Conservation (phyloP, 92 coral and sea anemone species). For the Phenganax stokvisi region DNA sequence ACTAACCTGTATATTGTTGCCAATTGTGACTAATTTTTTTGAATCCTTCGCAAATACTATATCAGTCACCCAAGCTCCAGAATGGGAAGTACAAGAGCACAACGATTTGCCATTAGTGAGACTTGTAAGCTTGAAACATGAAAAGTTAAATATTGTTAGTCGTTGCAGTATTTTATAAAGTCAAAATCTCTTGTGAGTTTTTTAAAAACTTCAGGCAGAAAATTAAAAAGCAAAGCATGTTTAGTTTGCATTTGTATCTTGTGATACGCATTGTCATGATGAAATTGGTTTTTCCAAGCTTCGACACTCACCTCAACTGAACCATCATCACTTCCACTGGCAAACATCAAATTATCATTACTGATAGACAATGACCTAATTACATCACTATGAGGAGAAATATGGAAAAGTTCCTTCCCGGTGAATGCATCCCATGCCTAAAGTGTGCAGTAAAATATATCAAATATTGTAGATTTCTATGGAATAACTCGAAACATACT, state of each 20-base stretch:
- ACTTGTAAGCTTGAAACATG: slow-evolving; percentile 59
- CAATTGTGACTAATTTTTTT: slow-evolving; percentile 67
- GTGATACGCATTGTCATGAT: neutral
- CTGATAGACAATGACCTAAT: slow-evolving; percentile 86
- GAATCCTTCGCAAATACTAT: slow-evolving; percentile 70
- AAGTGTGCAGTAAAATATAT: neutral
- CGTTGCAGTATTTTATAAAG: neutral
- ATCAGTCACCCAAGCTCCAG: slow-evolving; percentile 70
- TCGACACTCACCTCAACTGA: slow-evolving; percentile 58
- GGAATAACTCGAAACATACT: neutral
- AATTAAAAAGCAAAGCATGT: neutral
- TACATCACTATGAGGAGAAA: slow-evolving; percentile 80
- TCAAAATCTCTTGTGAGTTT: neutral
- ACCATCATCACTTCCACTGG: slow-evolving; percentile 97
- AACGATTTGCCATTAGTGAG: slow-evolving; percentile 51
- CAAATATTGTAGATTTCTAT: neutral
- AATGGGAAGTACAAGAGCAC: slow-evolving; percentile 58
- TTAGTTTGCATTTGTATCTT: neutral
- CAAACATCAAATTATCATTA: slow-evolving; percentile 55
- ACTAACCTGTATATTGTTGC: slow-evolving; percentile 79
- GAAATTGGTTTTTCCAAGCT: neutral
- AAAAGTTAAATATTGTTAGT: neutral
- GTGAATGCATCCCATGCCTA: slow-evolving; percentile 82
- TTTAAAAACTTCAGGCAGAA: neutral
- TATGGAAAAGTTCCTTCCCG: slow-evolving; percentile 57